These are phyloP conservation scores for Mystacornis crossleyi DNA, from an alignment of 2,113 vertebrate genomes.

Conservation along the genomic window DNA sequence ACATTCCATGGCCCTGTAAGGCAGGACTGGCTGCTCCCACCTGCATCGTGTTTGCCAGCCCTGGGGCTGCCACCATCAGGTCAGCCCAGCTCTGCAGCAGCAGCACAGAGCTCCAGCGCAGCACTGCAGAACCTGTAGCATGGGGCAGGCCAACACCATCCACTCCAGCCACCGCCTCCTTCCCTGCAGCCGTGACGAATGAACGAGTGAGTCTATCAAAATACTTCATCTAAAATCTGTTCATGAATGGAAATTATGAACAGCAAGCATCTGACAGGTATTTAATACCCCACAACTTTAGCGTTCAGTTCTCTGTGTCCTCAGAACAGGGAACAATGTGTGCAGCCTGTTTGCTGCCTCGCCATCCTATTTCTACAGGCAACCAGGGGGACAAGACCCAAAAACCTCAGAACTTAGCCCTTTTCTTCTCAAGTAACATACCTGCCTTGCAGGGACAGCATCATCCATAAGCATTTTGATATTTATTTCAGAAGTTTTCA, in stretches of 20 bases:
- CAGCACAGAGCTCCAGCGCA: neutral
- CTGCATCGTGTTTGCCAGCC: neutral
- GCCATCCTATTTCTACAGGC: neutral
- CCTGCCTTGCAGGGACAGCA: neutral
- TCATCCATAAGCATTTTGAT: neutral
- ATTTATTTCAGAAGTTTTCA: neutral
- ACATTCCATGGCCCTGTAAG: rapidly evolving
- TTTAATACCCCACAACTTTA: neutral
- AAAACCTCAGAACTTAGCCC: neutral
- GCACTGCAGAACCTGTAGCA: rapidly evolving
- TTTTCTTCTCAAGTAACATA: neutral
- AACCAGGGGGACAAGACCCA: neutral
- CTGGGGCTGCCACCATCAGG: neutral
- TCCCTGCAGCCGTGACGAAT: neutral
- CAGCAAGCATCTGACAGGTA: neutral
- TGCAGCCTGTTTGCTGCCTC: neutral
- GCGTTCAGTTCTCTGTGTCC: neutral
- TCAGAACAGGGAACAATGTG: rapidly evolving
- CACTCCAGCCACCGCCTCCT: neutral
- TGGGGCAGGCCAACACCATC: neutral
- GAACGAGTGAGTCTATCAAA: neutral
- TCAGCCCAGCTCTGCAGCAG: neutral
- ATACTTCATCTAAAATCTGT: neutral
- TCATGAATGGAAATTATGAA: neutral
- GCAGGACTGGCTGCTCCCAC: neutral